phyloP scores from a whole-genome alignment of 2,797 vertebrate genomes.

The Telmatherina bonti region DNA sequence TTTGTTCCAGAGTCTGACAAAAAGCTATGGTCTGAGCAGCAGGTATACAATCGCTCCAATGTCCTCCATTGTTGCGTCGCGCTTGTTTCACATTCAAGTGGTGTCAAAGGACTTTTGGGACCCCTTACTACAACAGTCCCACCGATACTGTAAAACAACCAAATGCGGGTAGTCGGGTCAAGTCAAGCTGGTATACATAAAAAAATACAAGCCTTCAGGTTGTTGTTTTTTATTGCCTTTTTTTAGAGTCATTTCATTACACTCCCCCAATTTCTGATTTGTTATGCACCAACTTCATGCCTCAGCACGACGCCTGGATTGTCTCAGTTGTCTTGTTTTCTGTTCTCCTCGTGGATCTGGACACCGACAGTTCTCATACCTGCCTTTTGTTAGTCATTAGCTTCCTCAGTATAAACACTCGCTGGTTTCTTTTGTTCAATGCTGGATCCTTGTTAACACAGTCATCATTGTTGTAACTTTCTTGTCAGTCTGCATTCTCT shows the following conservation, averaged over 20 bases:
- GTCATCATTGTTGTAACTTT: background rate
- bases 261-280: background rate
- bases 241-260: background rate
- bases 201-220: too few species aligned
- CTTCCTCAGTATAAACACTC: background rate
- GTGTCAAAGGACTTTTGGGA: too few species aligned
- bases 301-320: background rate
- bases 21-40: background rate
- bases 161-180: background rate
- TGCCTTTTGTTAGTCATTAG: background rate
- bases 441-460: background rate
- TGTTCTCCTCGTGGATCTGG: background rate
- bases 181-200: background rate
- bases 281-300: background rate
- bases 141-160: background rate
- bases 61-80: background rate
- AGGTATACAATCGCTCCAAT: background rate
- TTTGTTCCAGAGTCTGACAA: background rate
- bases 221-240: background rate
- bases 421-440: background rate
- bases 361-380: background rate
- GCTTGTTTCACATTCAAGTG: background rate
- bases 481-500: background rate
- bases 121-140: background rate
- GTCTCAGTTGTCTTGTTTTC: background rate